These are phyloP conservation scores for Glyptemys insculpta DNA, from an alignment of 2,797 vertebrate species.

Conservation along the genomic window DNA sequence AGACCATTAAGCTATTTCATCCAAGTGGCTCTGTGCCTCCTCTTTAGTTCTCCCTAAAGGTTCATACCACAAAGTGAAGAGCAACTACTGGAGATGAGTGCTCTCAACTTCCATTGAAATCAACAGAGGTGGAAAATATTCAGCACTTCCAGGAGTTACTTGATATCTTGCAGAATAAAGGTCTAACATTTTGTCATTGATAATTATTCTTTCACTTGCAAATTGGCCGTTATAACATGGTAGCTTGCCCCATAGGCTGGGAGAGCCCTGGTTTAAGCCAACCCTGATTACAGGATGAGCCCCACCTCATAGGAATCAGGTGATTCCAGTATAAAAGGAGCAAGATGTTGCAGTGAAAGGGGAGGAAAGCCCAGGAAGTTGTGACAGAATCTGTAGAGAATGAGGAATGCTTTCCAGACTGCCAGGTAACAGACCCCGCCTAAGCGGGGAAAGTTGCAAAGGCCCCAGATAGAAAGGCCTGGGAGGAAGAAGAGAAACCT, in stretches of 20 bases:
- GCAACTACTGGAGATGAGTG: neutral
- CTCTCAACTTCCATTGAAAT: constrained; percentile 22
- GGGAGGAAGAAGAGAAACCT: neutral
- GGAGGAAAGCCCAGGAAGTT: neutral
- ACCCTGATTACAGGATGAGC: neutral
- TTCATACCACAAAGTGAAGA: neutral
- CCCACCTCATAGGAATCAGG: neutral
- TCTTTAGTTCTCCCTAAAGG: neutral
- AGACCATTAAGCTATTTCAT: neutral
- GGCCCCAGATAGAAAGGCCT: neutral
- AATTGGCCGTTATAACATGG: neutral
- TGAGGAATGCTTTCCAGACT: neutral
- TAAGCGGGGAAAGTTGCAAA: neutral
- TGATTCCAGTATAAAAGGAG: neutral
- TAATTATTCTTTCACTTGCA: constrained; percentile 65
- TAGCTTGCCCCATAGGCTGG: neutral
- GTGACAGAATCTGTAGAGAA: neutral
- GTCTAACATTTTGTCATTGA: constrained; percentile 30
- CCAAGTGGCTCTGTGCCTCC: neutral
- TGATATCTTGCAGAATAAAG: constrained; percentile 53
- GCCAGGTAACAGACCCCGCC: neutral
- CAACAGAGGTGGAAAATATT: constrained; percentile 39
- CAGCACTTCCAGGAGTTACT: constrained; percentile 17
- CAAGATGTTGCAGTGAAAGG: neutral
- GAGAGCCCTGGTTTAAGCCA: neutral